Evolutionary conservation across 2,113 vertebrate species (phyloP).

Genomic region (Chloropsis hardwickii): DNA sequence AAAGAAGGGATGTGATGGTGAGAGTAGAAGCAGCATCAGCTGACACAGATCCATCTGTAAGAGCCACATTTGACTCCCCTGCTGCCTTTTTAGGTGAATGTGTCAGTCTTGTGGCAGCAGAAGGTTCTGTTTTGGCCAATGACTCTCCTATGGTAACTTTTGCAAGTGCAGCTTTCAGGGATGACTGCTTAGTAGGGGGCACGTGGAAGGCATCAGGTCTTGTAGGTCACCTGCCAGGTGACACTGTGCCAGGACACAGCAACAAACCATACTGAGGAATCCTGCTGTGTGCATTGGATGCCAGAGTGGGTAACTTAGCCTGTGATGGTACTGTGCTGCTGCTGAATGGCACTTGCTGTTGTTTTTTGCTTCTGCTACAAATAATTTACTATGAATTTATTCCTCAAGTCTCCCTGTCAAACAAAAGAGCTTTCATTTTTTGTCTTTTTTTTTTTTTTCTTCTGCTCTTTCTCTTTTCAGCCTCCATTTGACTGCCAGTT

Average conservation of each 20-base stretch:
- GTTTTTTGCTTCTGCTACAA: not conserved
- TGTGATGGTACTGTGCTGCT: not conserved
- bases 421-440: not conserved
- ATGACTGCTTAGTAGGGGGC: not conserved
- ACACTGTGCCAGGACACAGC: not conserved
- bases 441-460: fast-evolving
- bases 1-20: not conserved
- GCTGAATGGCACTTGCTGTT: not conserved
- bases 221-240: not conserved
- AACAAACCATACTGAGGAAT: not conserved
- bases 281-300: not conserved
- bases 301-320: not conserved
- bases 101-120: not conserved
- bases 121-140: not conserved
- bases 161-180: not conserved
- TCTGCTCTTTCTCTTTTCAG: not conserved
- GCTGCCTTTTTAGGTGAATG: not conserved
- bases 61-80: not conserved
- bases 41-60: not conserved
- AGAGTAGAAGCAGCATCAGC: not conserved
- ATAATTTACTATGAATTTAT: not conserved
- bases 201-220: not conserved
- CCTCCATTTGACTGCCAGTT: not conserved
- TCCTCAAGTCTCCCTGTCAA: not conserved
- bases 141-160: not conserved